A percentile compares a stretch with the other conserved stretches of the same genome.
phyloP scores from a whole-genome alignment of 2,797 vertebrate species.

The Hephaestus fuliginosus region DNA sequence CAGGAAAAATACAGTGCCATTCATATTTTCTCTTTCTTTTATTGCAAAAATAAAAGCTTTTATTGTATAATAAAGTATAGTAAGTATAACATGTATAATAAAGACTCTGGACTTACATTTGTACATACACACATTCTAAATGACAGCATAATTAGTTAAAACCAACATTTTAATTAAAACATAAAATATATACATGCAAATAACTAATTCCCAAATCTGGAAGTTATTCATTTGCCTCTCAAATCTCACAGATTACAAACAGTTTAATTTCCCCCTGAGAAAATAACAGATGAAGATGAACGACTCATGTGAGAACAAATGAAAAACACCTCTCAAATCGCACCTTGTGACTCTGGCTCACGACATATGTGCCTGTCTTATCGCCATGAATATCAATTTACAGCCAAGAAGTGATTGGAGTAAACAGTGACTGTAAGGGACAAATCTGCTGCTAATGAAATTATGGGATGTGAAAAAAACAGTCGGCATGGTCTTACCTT shows the following conservation, averaged over 20 bases:
- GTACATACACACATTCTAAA: background rate
- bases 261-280: background rate
- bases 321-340: background rate
- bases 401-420: background rate
- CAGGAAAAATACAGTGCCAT: too few relatives aligned
- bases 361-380: background rate
- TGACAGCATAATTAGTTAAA: background rate
- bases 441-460: conserved; percentile 16
- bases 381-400: conserved; percentile 1
- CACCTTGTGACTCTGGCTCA: background rate
- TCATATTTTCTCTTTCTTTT: too few relatives aligned
- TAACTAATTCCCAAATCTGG: background rate
- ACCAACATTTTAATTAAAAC: background rate
- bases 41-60: too few relatives aligned
- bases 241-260: background rate
- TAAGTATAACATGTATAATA: background rate
- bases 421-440: conserved; percentile 26
- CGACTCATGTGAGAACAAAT: background rate
- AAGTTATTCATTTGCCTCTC: background rate
- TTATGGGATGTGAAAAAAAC: conserved; percentile 17
- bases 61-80: too few relatives aligned
- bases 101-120: background rate
- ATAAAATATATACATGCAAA: background rate
- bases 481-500: conserved; percentile 66
- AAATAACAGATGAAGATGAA: conserved; percentile 18